Conservation (phyloP, 2,797 vertebrate genomes). For the Scarus forsteni region DNA sequence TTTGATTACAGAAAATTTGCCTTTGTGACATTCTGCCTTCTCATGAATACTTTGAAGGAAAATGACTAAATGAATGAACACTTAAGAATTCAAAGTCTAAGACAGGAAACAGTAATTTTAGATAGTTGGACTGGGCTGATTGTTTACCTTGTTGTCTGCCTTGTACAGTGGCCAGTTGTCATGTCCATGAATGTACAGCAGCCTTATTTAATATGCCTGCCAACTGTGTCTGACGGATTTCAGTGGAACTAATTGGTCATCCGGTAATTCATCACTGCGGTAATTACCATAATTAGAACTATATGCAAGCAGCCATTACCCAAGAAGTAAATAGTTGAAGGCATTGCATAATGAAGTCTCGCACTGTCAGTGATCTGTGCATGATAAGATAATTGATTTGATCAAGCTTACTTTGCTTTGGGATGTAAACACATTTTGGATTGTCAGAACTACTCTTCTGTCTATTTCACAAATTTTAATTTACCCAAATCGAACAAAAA, state of each 20-base stretch:
- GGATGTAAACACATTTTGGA: constrained; percentile 11
- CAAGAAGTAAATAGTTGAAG: constrained; percentile 11
- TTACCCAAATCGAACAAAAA: neutral
- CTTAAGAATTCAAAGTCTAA: neutral
- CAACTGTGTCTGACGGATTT: constrained; percentile 22
- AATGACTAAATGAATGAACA: neutral
- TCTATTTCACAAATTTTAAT: constrained; percentile 7
- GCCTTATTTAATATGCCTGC: constrained; percentile 8
- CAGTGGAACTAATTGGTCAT: constrained; percentile 10
- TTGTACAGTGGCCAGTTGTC: neutral
- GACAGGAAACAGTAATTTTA: neutral
- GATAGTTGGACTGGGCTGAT: neutral
- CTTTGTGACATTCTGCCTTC: neutral
- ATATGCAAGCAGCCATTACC: constrained; percentile 12
- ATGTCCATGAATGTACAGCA: constrained; percentile 1
- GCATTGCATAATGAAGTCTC: neutral
- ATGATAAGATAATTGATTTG: constrained; percentile 9
- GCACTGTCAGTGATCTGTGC: neutral
- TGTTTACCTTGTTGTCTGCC: constrained; percentile 1
- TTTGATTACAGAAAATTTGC: neutral
- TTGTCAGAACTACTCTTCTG: neutral
- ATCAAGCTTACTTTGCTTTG: neutral
- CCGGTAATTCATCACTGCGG: constrained; percentile 16
- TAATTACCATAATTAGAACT: constrained; percentile 25
- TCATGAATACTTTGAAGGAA: neutral